These are phyloP conservation scores for Polietes domitor DNA, from an alignment of 2,888 invertebrate species.

Conservation along the genomic window DNA sequence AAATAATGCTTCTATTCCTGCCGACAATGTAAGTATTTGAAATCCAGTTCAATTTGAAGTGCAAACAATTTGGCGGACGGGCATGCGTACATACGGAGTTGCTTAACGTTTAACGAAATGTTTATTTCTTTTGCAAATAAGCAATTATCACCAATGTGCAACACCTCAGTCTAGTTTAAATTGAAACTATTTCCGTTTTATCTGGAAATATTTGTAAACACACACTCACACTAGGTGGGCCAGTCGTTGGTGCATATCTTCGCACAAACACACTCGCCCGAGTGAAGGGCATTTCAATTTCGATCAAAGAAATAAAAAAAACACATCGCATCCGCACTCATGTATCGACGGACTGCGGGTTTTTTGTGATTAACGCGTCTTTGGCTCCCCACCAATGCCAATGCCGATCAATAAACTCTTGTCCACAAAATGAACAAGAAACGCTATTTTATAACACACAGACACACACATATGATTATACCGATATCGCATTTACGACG, in stretches of 20 bases:
- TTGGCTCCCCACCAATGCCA: neutral
- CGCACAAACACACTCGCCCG: neutral
- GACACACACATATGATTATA: no score
- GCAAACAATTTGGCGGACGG: no score
- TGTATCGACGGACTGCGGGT: slow-evolving; percentile 16
- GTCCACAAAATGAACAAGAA: no score
- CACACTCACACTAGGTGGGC: neutral
- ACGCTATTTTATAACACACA: neutral
- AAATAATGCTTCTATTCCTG: no score
- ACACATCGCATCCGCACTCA: neutral
- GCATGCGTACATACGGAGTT: neutral
- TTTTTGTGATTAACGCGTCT: neutral
- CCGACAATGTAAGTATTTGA: no score
- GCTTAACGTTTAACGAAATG: neutral
- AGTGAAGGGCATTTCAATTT: slow-evolving; percentile 23
- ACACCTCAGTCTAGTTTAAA: neutral
- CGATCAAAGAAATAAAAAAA: neutral
- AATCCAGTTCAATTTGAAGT: no score
- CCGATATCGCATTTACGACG: neutral
- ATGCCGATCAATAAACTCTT: neutral
- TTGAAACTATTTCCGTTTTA: slow-evolving; percentile 27
- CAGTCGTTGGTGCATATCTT: neutral
- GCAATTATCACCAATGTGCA: slow-evolving; percentile 12
- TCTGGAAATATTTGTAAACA: neutral
- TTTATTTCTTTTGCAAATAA: slow-evolving; percentile 22